A percentile compares a stretch with the other conserved stretches of the same genome.
These are phyloP conservation scores for Tetropium fuscum DNA, from an alignment of 2,888 invertebrate genomes.

Conservation along the genomic window DNA sequence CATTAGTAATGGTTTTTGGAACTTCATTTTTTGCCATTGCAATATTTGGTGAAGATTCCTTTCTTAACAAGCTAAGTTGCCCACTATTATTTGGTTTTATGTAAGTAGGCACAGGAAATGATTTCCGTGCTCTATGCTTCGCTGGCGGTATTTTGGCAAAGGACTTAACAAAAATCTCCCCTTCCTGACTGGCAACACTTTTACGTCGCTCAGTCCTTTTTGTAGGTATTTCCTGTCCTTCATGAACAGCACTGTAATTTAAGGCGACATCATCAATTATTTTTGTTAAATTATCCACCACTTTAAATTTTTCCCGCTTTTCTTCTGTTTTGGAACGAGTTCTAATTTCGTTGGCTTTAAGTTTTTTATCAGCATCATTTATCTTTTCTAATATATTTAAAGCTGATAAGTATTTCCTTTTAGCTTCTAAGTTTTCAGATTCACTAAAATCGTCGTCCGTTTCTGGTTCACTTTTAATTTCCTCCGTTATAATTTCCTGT, in stretches of 20 bases:
- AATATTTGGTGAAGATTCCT: background rate
- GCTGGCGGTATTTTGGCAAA: slow-evolving; percentile 53
- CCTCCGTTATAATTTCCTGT: slow-evolving; percentile 40
- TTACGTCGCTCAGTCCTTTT: slow-evolving; percentile 30
- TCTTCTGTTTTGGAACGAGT: slow-evolving; percentile 59
- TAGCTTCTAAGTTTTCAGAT: slow-evolving; percentile 54
- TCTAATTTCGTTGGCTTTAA: slow-evolving; percentile 52
- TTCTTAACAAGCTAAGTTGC: slow-evolving; percentile 9
- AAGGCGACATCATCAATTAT: slow-evolving; percentile 49
- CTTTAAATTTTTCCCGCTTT: slow-evolving; percentile 47
- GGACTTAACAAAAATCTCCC: slow-evolving; percentile 58
- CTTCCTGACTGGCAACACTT: slow-evolving; percentile 34
- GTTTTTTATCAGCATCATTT: slow-evolving; percentile 46
- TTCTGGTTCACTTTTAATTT: slow-evolving; percentile 60
- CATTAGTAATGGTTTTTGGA: slow-evolving; percentile 13
- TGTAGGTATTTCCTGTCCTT: slow-evolving; percentile 29
- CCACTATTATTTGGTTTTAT: slow-evolving; percentile 28
- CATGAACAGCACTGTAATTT: slow-evolving; percentile 41
- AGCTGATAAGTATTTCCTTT: slow-evolving; percentile 59
- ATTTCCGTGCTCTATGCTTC: slow-evolving; percentile 59
- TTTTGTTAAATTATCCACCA: slow-evolving; percentile 47
- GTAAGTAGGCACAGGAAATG: slow-evolving; percentile 55
- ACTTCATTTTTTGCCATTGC: slow-evolving; percentile 2
- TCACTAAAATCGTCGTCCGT: slow-evolving; percentile 53
- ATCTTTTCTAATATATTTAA: slow-evolving; percentile 60